A percentile compares a stretch with the other conserved stretches of the same genome.
phyloP scores from a whole-genome alignment of 1,140 invertebrate species.

The Brachionus plicatilis region DNA sequence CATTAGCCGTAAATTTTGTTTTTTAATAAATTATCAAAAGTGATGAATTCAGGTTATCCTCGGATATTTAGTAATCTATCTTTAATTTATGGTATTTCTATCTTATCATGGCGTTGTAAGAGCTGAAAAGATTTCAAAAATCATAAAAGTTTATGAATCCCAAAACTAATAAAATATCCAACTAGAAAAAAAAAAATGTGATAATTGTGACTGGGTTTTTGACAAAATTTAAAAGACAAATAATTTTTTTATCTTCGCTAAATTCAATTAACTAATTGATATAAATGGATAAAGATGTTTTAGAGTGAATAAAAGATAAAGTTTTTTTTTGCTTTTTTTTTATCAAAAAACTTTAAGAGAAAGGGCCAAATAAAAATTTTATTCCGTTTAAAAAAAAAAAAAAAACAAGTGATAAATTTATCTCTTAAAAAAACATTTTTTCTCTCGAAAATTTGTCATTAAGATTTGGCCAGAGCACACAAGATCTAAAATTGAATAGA shows the following conservation, averaged over 20 bases:
- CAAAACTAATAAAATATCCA: background rate
- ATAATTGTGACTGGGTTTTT: background rate
- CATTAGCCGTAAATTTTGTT: background rate
- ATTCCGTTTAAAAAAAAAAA: background rate
- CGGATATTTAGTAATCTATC: background rate
- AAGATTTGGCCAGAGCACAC: background rate
- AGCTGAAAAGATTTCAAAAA: background rate
- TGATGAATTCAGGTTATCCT: background rate
- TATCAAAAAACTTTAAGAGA: background rate
- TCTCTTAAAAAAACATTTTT: conserved; percentile 22
- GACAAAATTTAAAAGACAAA: conserved; percentile 23
- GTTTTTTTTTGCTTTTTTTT: background rate
- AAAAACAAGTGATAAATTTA: conserved; percentile 10
- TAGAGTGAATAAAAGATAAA: background rate
- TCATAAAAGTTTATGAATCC: conserved; percentile 32
- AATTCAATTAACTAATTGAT: conserved; percentile 36
- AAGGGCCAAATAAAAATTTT: background rate
- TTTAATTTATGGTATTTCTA: conserved; percentile 3
- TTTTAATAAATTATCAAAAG: background rate
- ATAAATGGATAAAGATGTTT: conserved; percentile 7
- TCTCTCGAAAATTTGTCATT: conserved; percentile 5
- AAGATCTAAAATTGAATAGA: conserved; percentile 1
- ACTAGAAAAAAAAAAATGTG: conserved; percentile 12
- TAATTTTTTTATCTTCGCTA: background rate
- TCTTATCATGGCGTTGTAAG: background rate